These are phyloP conservation scores for Neogale vison DNA, from an alignment of 2,113 vertebrate species.

Conservation along the genomic window DNA sequence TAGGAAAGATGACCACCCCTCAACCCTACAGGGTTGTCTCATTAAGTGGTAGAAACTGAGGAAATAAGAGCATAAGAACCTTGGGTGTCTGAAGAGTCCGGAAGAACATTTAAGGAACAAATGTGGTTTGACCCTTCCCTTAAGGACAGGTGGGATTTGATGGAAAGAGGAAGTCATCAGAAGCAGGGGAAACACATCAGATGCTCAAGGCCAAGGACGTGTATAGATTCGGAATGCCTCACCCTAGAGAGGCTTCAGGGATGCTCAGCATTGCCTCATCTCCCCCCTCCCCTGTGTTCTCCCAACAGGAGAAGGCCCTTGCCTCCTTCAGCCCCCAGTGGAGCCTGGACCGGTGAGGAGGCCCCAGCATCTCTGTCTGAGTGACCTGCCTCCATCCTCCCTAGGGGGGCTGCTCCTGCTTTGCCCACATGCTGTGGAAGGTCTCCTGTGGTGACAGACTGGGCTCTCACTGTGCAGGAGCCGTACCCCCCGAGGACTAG, in stretches of 20 bases:
- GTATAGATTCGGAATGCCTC: not conserved
- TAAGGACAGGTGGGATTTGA: not conserved
- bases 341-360: slow-evolving; percentile 81
- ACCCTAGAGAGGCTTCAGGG: not conserved
- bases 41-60: not conserved
- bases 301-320: slow-evolving; percentile 77
- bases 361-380: not conserved
- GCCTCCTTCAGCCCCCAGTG: slow-evolving; percentile 76
- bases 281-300: not conserved
- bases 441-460: not conserved
- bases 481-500: slow-evolving; percentile 73
- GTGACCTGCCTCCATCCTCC: not conserved
- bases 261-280: not conserved
- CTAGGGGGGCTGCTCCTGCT: not conserved
- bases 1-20: not conserved
- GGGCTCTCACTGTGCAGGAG: slow-evolving; percentile 66
- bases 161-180: not conserved
- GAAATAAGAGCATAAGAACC: not conserved
- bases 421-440: not conserved
- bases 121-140: not conserved
- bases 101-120: slow-evolving; percentile 1
- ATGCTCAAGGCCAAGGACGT: not conserved
- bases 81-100: not conserved
- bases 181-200: not conserved
- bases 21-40: not conserved